Conservation (phyloP, 2,797 vertebrate species). For the Phataginus tetradactyla region DNA sequence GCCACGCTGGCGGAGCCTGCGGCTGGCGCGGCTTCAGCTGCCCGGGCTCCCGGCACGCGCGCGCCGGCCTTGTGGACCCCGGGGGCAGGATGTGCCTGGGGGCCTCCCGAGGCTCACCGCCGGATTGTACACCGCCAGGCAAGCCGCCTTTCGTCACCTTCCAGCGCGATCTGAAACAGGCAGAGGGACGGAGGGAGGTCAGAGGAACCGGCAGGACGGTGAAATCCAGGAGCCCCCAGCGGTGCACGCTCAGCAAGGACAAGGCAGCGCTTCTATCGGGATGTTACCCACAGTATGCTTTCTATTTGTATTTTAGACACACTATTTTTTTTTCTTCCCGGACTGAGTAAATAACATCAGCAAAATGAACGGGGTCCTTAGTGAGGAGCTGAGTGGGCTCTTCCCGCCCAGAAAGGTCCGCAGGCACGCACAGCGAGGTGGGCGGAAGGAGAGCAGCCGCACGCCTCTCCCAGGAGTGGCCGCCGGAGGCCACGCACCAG, state of each 20-base stretch:
- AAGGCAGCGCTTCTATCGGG: neutral
- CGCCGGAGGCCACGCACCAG: too few relatives aligned
- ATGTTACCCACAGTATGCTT: neutral
- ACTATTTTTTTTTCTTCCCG: neutral
- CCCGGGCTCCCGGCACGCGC: neutral
- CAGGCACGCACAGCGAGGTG: accelerated
- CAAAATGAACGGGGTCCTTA: neutral
- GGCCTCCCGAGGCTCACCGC: neutral
- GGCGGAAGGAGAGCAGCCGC: too few relatives aligned
- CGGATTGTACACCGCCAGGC: neutral
- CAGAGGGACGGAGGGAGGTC: neutral
- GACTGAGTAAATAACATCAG: neutral
- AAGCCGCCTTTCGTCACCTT: neutral
- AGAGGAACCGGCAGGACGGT: neutral
- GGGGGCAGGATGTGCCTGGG: neutral
- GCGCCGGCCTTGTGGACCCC: neutral
- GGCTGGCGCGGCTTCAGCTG: neutral
- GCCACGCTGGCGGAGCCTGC: neutral
- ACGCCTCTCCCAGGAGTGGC: neutral
- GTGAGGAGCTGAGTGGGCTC: neutral
- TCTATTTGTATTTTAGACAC: neutral
- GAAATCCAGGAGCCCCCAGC: neutral
- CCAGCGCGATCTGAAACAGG: neutral
- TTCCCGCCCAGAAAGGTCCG: neutral
- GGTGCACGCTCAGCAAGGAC: neutral